Conservation (phyloP, 1,140 invertebrate species). For the Arion vulgaris region DNA sequence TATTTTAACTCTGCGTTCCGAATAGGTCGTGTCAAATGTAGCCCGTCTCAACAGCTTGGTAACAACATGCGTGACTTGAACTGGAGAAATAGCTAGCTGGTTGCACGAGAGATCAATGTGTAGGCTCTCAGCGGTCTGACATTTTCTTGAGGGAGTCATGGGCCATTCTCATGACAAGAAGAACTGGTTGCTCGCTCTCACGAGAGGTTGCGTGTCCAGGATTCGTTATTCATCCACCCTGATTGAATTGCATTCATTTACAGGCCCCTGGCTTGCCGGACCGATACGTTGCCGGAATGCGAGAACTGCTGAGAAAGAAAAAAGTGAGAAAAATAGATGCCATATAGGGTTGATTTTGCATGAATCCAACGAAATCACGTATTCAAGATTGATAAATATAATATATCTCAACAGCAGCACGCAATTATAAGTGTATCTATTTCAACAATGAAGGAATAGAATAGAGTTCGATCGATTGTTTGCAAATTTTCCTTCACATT, state of each 20-base stretch:
- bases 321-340: too few species aligned
- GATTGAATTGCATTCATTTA: neutral
- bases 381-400: too few species aligned
- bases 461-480: too few species aligned
- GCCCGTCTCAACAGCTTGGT: neutral
- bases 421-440: too few species aligned
- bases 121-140: neutral
- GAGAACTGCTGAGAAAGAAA: too few species aligned
- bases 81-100: neutral
- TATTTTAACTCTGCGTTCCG: neutral
- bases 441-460: too few species aligned
- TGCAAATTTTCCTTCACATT: too few species aligned
- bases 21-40: neutral
- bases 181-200: neutral
- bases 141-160: neutral
- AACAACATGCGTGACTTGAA: neutral
- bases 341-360: too few species aligned
- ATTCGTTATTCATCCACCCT: neutral
- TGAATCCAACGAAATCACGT: too few species aligned
- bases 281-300: too few species aligned
- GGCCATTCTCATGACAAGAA: neutral
- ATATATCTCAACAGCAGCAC: too few species aligned
- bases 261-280: too few species aligned
- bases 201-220: neutral
- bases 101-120: neutral